Evolutionary conservation across 1,140 invertebrate genomes (phyloP).

Genomic region (Panulirus ornatus): DNA sequence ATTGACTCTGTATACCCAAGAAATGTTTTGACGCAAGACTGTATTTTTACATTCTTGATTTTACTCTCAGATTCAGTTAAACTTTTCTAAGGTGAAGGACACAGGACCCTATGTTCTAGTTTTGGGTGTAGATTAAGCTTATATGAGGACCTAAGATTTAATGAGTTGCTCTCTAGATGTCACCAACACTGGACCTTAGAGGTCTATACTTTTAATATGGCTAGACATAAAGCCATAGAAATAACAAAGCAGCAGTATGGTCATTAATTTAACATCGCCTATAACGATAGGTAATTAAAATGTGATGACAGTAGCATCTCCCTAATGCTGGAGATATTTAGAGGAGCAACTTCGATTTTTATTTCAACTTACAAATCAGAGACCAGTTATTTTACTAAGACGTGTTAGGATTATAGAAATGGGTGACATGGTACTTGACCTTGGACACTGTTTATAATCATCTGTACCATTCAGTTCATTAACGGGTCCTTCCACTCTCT

Average conservation of each 20-base stretch:
- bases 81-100: background rate
- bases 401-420: background rate
- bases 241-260: background rate
- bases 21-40: too few relatives aligned
- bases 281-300: too few relatives aligned
- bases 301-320: too few relatives aligned
- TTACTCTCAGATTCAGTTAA: background rate
- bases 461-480: conserved; percentile 22
- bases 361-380: background rate
- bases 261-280: background rate
- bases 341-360: conserved; percentile 1
- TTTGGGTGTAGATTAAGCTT: background rate
- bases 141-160: too few relatives aligned
- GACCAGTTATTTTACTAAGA: background rate
- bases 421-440: background rate
- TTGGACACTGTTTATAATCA: background rate
- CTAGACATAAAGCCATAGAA: background rate
- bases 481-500: conserved; percentile 65
- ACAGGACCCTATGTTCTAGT: background rate
- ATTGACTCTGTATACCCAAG: too few relatives aligned
- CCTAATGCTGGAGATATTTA: background rate
- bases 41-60: too few relatives aligned
- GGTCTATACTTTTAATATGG: background rate
- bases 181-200: background rate
- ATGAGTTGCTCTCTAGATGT: background rate